A percentile compares a stretch with the other conserved stretches of the same genome.
phyloP scores from a whole-genome alignment of 2,797 vertebrate species.

The Hydrolagus colliei region DNA sequence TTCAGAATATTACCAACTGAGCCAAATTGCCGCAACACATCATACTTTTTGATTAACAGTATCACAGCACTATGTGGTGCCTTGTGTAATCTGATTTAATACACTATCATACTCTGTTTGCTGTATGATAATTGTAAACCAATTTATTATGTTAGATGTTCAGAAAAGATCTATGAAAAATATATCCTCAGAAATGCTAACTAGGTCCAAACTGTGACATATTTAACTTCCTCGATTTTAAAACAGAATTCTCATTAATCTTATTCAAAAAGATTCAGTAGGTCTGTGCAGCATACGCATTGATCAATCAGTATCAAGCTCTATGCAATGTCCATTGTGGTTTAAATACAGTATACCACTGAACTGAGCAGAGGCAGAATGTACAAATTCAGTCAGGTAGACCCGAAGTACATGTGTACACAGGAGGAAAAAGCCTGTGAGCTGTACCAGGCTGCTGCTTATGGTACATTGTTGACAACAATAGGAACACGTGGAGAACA shows the following conservation, averaged over 20 bases:
- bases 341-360: neutral
- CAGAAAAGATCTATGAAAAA: neutral
- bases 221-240: too few species aligned
- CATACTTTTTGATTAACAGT: conserved; percentile 9
- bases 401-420: neutral
- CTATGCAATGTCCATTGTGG: neutral
- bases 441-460: neutral
- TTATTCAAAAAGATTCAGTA: neutral
- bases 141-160: neutral
- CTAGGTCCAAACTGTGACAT: too few species aligned
- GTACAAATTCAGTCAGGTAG: neutral
- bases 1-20: too few species aligned
- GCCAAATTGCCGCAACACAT: neutral
- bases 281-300: neutral
- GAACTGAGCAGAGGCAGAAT: neutral
- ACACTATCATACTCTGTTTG: neutral
- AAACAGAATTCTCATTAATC: neutral
- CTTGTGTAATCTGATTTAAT: neutral
- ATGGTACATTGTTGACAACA: neutral
- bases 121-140: neutral
- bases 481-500: neutral
- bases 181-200: too few species aligned
- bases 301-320: neutral
- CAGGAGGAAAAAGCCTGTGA: neutral
- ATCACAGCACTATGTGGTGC: neutral